phyloP scores from a whole-genome alignment of 2,888 invertebrate genomes.

The Netelia virgata region DNA sequence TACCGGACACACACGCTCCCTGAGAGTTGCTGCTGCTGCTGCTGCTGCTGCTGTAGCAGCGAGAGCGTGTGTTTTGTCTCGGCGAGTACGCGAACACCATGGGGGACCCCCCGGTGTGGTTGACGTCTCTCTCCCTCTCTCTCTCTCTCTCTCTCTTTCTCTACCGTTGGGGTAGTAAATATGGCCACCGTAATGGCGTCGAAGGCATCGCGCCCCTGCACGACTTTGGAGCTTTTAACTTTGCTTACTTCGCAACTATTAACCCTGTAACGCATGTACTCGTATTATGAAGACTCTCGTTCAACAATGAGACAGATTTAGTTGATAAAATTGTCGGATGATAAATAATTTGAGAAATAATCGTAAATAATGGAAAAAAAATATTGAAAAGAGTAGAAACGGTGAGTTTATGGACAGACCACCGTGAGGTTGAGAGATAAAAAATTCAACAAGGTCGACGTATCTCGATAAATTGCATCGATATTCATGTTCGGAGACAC shows the following conservation, averaged over 20 bases:
- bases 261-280: neutral
- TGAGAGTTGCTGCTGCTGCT: slow-evolving; percentile 16
- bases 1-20: slow-evolving; percentile 61
- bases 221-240: slow-evolving; percentile 5
- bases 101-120: slow-evolving; percentile 74
- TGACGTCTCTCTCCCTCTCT: slow-evolving; percentile 59
- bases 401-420: no score
- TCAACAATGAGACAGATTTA: no score
- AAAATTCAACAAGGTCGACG: no score
- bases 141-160: slow-evolving; percentile 6
- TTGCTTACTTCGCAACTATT: neutral
- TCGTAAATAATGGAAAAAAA: no score
- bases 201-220: slow-evolving; percentile 54
- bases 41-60: slow-evolving; percentile 2
- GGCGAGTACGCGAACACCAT: slow-evolving; percentile 77
- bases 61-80: slow-evolving; percentile 63
- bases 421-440: no score
- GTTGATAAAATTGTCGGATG: no score
- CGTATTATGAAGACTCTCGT: no score
- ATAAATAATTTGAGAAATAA: no score
- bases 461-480: neutral
- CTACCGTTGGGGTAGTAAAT: slow-evolving; percentile 78
- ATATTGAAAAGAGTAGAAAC: no score
- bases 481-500: neutral
- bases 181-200: slow-evolving; percentile 84